Percentiles rank a stretch among this genome's conserved stretches.
These are phyloP conservation scores for Palythoa grandis DNA, from an alignment of 92 coral and sea anemone genomes.

Conservation along the genomic window DNA sequence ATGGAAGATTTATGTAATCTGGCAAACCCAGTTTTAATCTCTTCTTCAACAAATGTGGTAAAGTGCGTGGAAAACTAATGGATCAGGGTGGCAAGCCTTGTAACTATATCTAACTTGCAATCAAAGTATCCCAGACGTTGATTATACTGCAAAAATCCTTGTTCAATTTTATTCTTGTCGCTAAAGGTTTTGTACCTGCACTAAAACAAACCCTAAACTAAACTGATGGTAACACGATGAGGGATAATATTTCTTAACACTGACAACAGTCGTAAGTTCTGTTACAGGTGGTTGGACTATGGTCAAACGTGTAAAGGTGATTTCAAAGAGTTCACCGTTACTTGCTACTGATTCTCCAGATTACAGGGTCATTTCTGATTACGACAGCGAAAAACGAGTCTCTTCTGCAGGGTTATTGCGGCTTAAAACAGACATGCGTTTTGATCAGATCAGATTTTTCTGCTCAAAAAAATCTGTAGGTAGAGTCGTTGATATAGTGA, in stretches of 20 bases:
- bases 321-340: neutral
- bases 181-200: too few relatives aligned
- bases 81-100: too few relatives aligned
- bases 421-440: neutral
- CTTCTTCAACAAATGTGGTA: too few relatives aligned
- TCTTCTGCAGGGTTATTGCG: neutral
- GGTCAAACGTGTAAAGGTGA: neutral
- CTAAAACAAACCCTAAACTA: too few relatives aligned
- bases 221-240: too few relatives aligned
- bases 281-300: constrained; percentile 2
- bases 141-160: too few relatives aligned
- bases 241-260: neutral
- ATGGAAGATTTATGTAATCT: too few relatives aligned
- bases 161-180: too few relatives aligned
- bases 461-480: constrained; percentile 9
- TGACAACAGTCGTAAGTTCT: neutral
- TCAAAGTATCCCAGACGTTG: too few relatives aligned
- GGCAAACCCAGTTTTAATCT: too few relatives aligned
- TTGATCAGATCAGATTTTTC: constrained; percentile 11
- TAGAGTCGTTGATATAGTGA: neutral
- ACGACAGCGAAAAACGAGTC: neutral
- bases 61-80: too few relatives aligned
- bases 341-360: neutral
- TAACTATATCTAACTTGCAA: too few relatives aligned
- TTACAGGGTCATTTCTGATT: neutral